phyloP scores from a whole-genome alignment of 2,888 invertebrate species.

The Lasioglossum malachurum region DNA sequence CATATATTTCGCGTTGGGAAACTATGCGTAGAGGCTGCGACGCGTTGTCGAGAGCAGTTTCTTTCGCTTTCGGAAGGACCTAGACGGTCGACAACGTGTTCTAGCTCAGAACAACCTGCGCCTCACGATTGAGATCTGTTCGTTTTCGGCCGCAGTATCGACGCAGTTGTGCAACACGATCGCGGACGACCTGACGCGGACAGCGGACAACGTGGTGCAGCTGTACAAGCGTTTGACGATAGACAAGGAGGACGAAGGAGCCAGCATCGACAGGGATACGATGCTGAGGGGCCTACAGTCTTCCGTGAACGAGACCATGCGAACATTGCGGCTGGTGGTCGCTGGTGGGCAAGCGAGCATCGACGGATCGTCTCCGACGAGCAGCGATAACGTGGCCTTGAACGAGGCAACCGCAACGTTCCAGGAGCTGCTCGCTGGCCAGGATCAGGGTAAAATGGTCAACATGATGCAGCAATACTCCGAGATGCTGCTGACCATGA shows the following conservation, averaged over 20 bases:
- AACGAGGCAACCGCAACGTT: constrained; percentile 86
- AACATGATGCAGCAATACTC: constrained; percentile 88
- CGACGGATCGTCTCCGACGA: constrained; percentile 53
- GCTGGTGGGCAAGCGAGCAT: constrained; percentile 73
- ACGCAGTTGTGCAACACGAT: constrained; percentile 88
- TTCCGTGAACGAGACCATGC: constrained; percentile 84
- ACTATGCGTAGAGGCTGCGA: background rate
- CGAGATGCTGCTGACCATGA: constrained; percentile 87
- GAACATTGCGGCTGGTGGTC: constrained; percentile 82
- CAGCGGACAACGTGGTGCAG: constrained; percentile 90
- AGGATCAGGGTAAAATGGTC: constrained; percentile 86
- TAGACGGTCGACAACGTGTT: background rate
- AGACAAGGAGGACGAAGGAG: constrained; percentile 85
- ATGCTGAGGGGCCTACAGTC: constrained; percentile 85
- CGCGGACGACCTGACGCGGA: constrained; percentile 88
- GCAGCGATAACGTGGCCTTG: constrained; percentile 74
- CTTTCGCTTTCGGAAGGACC: background rate
- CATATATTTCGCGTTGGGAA: background rate
- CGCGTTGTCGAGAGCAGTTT: background rate
- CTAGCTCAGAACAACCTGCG: background rate
- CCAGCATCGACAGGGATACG: constrained; percentile 83
- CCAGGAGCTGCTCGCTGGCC: constrained; percentile 85
- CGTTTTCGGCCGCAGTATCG: constrained; percentile 85
- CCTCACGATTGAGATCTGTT: background rate
- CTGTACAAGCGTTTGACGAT: constrained; percentile 88